These are phyloP conservation scores for Epizoanthus stellaris DNA, from an alignment of 92 coral and sea anemone species.

Conservation along the genomic window DNA sequence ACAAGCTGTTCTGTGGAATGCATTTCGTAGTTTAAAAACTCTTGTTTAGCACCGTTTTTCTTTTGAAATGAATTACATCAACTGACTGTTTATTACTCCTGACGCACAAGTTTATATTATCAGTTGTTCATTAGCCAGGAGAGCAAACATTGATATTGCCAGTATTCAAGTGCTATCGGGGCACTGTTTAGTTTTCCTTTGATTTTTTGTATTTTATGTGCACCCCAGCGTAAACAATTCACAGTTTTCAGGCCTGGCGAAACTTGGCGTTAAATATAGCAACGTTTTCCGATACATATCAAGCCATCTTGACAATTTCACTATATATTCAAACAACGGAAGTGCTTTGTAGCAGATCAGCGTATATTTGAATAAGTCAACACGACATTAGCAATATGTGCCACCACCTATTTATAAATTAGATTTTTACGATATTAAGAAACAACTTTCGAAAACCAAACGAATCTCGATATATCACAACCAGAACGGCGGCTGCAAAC, in stretches of 20 bases:
- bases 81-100: no score
- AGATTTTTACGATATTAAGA: not conserved
- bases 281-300: not conserved
- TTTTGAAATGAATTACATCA: no score
- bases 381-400: not conserved
- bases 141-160: not conserved
- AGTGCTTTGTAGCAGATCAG: not conserved
- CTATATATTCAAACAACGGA: not conserved
- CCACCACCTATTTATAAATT: not conserved
- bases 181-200: constrained; percentile 37
- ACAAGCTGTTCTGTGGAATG: no score
- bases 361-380: not conserved
- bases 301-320: no score
- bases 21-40: no score
- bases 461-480: not conserved
- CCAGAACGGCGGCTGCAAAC: not conserved
- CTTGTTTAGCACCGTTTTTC: no score
- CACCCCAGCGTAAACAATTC: not conserved
- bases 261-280: constrained; percentile 21
- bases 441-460: not conserved
- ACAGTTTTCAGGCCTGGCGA: constrained; percentile 43
- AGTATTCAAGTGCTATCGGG: not conserved
- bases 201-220: not conserved
- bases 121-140: not conserved
- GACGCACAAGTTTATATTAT: no score